Evolutionary conservation across 2,888 invertebrate genomes (phyloP).

Genomic region (Temnothorax ravouxi): DNA sequence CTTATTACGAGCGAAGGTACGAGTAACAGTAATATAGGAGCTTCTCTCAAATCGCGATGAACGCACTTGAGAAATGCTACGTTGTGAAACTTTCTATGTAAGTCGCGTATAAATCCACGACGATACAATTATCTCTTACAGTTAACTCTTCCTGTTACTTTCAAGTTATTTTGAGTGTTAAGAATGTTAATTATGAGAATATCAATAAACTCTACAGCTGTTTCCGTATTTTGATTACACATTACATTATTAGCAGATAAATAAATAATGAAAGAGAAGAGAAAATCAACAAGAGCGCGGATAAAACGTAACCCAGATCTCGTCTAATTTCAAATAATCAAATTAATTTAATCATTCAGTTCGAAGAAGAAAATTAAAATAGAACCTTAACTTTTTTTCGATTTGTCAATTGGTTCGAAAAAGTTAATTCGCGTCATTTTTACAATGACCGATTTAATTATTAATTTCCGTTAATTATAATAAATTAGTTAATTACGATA

Average conservation of each 20-base stretch:
- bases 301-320: not conserved
- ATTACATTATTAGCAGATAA: not conserved
- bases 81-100: slow-evolving; percentile 35
- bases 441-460: not conserved
- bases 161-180: slow-evolving; percentile 8
- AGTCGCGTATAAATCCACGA: not conserved
- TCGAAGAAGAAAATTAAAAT: not conserved
- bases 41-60: not conserved
- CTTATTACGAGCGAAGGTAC: not conserved
- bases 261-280: too few species aligned
- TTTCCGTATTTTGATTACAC: not conserved
- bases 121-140: not conserved
- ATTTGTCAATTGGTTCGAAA: not conserved
- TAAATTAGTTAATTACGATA: not conserved
- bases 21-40: not conserved
- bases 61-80: not conserved
- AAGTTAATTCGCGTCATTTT: not conserved
- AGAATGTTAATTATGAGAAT: not conserved
- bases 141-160: not conserved
- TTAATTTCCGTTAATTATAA: not conserved
- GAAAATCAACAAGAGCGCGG: too few species aligned
- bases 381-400: not conserved
- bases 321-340: not conserved
- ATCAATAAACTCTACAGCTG: not conserved
- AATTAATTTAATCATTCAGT: not conserved